phyloP scores from a whole-genome alignment of 2,113 vertebrate genomes.

The Himantopus leucocephalus region DNA sequence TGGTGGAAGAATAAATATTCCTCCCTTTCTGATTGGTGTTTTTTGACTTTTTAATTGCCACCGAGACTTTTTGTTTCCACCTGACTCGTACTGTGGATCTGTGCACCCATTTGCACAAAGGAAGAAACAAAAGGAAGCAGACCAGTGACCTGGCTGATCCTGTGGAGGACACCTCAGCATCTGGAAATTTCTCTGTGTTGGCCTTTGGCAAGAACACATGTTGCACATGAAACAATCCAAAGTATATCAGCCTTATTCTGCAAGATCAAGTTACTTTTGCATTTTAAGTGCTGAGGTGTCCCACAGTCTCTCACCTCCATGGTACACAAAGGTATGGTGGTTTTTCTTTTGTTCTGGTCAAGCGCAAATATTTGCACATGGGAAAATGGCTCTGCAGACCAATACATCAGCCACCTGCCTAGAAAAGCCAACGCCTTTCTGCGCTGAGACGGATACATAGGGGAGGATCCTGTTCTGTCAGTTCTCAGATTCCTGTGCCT shows the following conservation, averaged over 20 bases:
- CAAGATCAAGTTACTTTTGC: background rate
- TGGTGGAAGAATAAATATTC: background rate
- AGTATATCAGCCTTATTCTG: background rate
- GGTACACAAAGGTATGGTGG: constrained; percentile 44
- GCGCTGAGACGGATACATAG: constrained; percentile 61
- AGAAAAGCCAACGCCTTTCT: constrained; percentile 68
- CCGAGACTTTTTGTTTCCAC: background rate
- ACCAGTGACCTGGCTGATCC: background rate
- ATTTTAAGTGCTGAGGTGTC: constrained; percentile 76
- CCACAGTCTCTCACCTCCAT: constrained; percentile 44
- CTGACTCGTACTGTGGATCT: background rate
- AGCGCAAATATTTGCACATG: constrained; percentile 77
- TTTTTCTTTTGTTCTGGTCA: constrained; percentile 68
- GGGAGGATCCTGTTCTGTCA: constrained; percentile 72
- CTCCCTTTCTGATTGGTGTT: background rate
- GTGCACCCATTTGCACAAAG: background rate
- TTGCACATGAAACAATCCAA: background rate
- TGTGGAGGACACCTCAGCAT: constrained; percentile 12
- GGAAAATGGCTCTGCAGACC: constrained; percentile 62
- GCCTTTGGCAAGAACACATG: background rate
- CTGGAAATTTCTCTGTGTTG: background rate
- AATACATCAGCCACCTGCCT: constrained; percentile 75
- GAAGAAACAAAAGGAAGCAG: background rate
- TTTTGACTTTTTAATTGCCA: background rate
- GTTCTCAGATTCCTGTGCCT: constrained; percentile 31